Percentiles rank a stretch among this genome's conserved stretches.
phyloP scores from a whole-genome alignment of 2,888 invertebrate genomes.

The Chrysolina americana region DNA sequence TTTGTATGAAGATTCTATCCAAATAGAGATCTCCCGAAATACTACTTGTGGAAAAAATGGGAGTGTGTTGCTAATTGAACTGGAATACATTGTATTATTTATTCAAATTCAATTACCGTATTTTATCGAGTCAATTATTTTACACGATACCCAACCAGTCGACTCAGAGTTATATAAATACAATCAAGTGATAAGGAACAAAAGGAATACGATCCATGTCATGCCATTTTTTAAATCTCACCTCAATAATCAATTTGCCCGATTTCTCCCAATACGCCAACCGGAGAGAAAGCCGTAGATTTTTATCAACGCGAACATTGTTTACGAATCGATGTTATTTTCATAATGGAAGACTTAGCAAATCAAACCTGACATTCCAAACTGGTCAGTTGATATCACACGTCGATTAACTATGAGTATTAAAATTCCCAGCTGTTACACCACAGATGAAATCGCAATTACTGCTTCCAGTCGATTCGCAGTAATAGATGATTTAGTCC shows the following conservation, averaged over 20 bases:
- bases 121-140: too few species aligned
- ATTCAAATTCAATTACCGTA: neutral
- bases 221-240: neutral
- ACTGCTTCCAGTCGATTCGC: neutral
- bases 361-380: slow-evolving; percentile 1
- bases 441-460: neutral
- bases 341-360: neutral
- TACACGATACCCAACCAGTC: neutral
- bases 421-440: slow-evolving; percentile 3
- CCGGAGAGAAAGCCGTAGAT: slow-evolving; percentile 13
- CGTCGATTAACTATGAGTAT: neutral
- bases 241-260: slow-evolving; percentile 11
- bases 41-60: too few species aligned
- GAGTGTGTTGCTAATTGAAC: too few species aligned
- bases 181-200: neutral
- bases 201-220: neutral
- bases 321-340: slow-evolving; percentile 1
- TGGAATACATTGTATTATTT: neutral
- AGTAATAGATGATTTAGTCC: too few species aligned
- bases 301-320: slow-evolving; percentile 7
- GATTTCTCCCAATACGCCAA: slow-evolving; percentile 2
- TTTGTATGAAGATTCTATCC: too few species aligned
- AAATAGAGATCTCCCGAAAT: too few species aligned
- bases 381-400: neutral
- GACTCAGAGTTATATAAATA: neutral